Percentiles rank a stretch among this genome's conserved stretches.
Conservation (phyloP, 2,888 invertebrate species). For the Eurytoma californica region DNA sequence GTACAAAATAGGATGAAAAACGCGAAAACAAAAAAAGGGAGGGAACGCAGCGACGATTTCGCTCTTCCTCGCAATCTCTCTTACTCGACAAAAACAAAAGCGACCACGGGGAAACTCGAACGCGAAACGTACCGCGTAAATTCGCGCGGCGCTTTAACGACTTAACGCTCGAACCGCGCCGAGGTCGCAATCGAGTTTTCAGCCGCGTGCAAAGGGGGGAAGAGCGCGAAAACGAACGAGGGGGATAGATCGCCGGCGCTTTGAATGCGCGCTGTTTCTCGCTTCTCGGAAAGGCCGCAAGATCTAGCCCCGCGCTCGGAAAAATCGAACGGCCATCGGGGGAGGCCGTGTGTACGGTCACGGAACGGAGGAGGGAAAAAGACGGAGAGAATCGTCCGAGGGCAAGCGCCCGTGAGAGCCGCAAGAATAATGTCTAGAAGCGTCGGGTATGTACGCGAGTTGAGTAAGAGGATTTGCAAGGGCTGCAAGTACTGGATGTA, state of each 20-base stretch:
- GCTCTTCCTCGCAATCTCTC: slow-evolving; percentile 6
- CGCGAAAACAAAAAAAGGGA: slow-evolving; percentile 8
- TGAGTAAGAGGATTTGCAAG: background rate
- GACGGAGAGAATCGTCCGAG: background rate
- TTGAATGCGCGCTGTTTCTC: slow-evolving; percentile 28
- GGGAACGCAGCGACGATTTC: background rate
- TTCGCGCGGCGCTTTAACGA: slow-evolving; percentile 32
- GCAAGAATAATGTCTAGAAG: background rate
- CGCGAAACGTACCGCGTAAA: background rate
- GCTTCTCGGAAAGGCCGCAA: slow-evolving; percentile 12
- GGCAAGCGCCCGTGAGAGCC: too few species aligned
- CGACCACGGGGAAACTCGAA: background rate
- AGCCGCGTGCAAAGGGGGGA: background rate
- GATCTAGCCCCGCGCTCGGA: background rate
- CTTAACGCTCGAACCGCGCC: slow-evolving; percentile 17
- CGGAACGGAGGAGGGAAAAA: background rate
- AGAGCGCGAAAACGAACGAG: background rate
- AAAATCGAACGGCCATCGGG: slow-evolving; percentile 23
- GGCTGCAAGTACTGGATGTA: background rate
- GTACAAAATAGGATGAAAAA: background rate
- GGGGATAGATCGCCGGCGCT: slow-evolving; percentile 1
- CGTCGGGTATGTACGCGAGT: background rate
- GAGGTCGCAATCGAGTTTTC: background rate
- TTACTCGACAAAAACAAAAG: background rate
- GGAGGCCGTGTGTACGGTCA: background rate